Evolutionary conservation across 1,140 invertebrate genomes (phyloP), one percentile per base, ranked within the genome.

Genomic region (Anoplolepis gracilipes): DNA sequence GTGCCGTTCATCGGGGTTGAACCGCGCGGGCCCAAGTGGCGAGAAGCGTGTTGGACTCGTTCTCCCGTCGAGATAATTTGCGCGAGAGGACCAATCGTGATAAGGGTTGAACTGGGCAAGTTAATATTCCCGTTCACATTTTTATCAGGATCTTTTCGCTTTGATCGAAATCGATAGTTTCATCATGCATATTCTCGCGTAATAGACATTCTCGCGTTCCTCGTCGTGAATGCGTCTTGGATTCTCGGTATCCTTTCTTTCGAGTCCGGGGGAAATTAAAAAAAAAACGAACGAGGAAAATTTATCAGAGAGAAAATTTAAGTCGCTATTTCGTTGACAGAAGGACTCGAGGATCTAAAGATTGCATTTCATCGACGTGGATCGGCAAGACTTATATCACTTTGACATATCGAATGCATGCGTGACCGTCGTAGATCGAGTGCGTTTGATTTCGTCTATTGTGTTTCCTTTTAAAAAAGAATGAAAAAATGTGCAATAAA

Each of bases 351-450:
- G 53, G 8, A 57, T 82, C 67, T 46, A 46, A 22, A 7, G 28
- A 46, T 46, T 36, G 67, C 67, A 39, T n/a, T 16, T 64, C 53
- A 64, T 65, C 46, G 33, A 4, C 49, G 36, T 22, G 39, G 59
- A 82, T 36, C 25, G 19, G 73, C 22, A 87, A 85, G 79, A 85
- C 87, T 89, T 92, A 89, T 94, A 94, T 94, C 93, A 90, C 88
- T 92, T 86, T 82, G 86, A 94, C 93, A 94, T 94, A 94, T 94
- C 93, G 88, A 88, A 89, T 82, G 87, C 73, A 89, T 90, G 85
- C 69, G 69, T 89, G 87, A 75, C 70, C 67, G 73, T 78, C 22
- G 46, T 79, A 46, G 76, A 76, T 77, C 49, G 65, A 53, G 55
- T 33, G 65, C 53, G 84, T 86, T 85, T 82, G 77, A 77, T 69